Percentiles rank a stretch among this genome's conserved stretches.
These are phyloP conservation scores for Platysteira castanea DNA, from an alignment of 2,113 vertebrate genomes.

Conservation along the genomic window DNA sequence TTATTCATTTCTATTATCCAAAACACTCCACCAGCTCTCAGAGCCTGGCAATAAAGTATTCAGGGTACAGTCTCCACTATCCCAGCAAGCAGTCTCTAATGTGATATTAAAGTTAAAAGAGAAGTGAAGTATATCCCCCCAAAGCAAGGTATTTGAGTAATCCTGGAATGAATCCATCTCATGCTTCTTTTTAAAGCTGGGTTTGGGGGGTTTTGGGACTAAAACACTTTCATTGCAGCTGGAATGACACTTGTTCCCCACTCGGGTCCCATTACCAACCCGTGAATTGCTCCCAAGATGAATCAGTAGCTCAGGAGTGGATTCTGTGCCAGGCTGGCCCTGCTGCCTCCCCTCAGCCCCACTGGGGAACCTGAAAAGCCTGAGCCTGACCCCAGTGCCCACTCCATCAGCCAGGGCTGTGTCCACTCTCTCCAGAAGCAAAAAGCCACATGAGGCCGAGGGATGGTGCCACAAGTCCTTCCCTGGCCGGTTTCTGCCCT, in stretches of 20 bases:
- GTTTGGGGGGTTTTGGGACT: neutral
- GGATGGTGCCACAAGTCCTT: neutral
- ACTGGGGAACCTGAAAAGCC: neutral
- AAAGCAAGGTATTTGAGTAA: conserved; percentile 58
- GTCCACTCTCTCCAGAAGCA: neutral
- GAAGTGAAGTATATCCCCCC: conserved; percentile 58
- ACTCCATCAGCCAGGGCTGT: neutral
- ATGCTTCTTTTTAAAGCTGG: conserved; percentile 19
- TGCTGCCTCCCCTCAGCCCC: neutral
- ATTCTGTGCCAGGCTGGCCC: neutral
- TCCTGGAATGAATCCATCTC: conserved; percentile 55
- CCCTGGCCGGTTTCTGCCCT: neutral
- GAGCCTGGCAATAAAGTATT: conserved; percentile 49
- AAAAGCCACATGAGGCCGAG: neutral
- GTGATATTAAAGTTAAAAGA: conserved; percentile 67
- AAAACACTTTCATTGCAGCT: neutral
- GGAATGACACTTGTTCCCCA: neutral
- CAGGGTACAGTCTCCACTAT: conserved; percentile 24
- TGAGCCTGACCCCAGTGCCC: neutral
- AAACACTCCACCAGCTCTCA: conserved; percentile 46
- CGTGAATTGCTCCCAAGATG: neutral
- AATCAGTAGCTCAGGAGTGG: neutral
- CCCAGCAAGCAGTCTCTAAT: conserved; percentile 58
- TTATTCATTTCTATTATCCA: conserved; percentile 67
- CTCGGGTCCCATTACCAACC: neutral